These are phyloP conservation scores for Hoplodrina blanda DNA, from an alignment of 2,888 invertebrate species.

Conservation along the genomic window DNA sequence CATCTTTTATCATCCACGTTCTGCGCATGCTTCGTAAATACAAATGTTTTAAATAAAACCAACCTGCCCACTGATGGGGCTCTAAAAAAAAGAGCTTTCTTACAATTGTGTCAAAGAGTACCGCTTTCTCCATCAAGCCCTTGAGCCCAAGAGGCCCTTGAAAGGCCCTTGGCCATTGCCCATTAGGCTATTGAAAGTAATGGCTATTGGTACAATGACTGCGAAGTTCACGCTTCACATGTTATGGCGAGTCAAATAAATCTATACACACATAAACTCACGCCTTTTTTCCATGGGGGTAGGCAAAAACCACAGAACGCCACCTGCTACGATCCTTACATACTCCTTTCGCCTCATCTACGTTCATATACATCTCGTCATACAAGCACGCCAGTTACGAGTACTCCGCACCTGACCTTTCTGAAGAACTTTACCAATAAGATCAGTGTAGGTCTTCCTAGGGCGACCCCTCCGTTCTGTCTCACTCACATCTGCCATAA, in stretches of 20 bases:
- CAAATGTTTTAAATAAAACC: background rate
- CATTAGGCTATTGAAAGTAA: slow-evolving; percentile 31
- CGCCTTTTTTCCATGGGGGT: too few species aligned
- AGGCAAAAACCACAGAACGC: too few species aligned
- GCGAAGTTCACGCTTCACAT: background rate
- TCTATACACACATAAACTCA: background rate
- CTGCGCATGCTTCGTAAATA: background rate
- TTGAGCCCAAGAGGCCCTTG: slow-evolving; percentile 18
- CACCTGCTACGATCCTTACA: too few species aligned
- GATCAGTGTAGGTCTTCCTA: too few species aligned
- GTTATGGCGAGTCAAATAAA: background rate
- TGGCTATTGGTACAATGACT: slow-evolving; percentile 17
- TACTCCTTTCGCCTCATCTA: too few species aligned
- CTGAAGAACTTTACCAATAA: too few species aligned
- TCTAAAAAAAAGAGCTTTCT: slow-evolving; percentile 8
- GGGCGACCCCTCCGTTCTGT: too few species aligned
- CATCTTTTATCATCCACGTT: too few species aligned
- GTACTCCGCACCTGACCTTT: too few species aligned
- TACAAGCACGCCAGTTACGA: too few species aligned
- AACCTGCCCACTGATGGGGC: background rate
- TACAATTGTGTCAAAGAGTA: slow-evolving; percentile 25
- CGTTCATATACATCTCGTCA: too few species aligned
- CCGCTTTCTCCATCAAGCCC: slow-evolving; percentile 25
- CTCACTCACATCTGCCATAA: too few species aligned
- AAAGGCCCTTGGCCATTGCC: slow-evolving; percentile 11